Evolutionary conservation across 2,888 invertebrate genomes (phyloP).

Genomic region (Tridacna gigas): DNA sequence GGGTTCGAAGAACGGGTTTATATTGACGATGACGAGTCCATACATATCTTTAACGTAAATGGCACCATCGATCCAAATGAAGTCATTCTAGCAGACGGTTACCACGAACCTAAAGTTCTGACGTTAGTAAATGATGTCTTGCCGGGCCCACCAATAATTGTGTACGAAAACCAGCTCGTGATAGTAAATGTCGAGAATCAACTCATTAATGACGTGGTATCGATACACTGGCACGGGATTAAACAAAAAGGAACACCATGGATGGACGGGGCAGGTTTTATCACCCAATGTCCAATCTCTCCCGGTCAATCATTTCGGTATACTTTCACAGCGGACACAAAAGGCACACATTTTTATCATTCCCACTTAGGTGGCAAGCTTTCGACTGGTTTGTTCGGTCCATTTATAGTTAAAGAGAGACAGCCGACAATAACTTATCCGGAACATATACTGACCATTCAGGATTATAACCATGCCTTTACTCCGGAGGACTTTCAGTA

Average conservation of each 20-base stretch:
- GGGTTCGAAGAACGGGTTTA: slow-evolving; percentile 20
- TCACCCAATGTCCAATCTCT: slow-evolving; percentile 76
- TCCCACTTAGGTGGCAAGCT: slow-evolving; percentile 64
- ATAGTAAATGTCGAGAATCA: slow-evolving; percentile 69
- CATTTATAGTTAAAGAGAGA: slow-evolving; percentile 62
- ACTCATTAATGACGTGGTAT: slow-evolving; percentile 58
- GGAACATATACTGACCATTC: slow-evolving; percentile 50
- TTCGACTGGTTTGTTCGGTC: slow-evolving; percentile 63
- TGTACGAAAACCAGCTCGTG: slow-evolving; percentile 69
- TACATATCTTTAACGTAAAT: slow-evolving; percentile 22
- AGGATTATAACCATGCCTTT: slow-evolving; percentile 64
- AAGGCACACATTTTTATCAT: slow-evolving; percentile 71
- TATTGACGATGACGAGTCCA: slow-evolving; percentile 27
- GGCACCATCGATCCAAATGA: slow-evolving; percentile 17
- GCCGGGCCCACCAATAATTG: slow-evolving; percentile 72
- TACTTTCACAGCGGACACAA: slow-evolving; percentile 57
- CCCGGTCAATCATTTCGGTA: slow-evolving; percentile 71
- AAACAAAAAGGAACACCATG: slow-evolving; percentile 69
- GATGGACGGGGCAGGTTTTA: slow-evolving; percentile 77
- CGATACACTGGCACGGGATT: slow-evolving; percentile 78
- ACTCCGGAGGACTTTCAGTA: slow-evolving; percentile 1
- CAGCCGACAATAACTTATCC: slow-evolving; percentile 7
- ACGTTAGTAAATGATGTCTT: slow-evolving; percentile 67
- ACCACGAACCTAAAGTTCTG: slow-evolving; percentile 43
- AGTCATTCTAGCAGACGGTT: slow-evolving; percentile 68